phyloP scores from a whole-genome alignment of 2,888 invertebrate species.

The Erebia epiphron region DNA sequence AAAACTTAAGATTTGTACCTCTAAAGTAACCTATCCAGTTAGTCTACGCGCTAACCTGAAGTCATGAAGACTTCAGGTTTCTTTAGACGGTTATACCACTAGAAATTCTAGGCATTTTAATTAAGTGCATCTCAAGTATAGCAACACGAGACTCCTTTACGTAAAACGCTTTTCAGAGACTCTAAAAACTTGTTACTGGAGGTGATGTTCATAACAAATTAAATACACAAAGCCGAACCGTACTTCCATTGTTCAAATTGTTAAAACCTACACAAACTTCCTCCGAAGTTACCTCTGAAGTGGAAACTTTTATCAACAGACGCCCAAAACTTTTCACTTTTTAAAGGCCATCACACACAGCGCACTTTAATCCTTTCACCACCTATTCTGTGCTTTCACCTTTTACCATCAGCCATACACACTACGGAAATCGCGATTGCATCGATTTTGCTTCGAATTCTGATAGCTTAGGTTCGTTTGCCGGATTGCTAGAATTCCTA shows the following conservation, averaged over 20 bases:
- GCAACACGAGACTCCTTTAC: background rate
- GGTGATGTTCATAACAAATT: conserved; percentile 14
- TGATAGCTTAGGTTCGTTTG: no score
- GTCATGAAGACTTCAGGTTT: no score
- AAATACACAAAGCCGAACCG: conserved; percentile 3
- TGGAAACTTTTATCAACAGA: conserved; percentile 5
- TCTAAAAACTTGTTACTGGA: background rate
- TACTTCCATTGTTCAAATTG: conserved; percentile 10
- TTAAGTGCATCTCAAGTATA: background rate
- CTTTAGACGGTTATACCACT: background rate
- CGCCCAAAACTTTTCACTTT: conserved; percentile 5
- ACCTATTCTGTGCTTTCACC: no score
- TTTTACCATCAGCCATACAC: no score
- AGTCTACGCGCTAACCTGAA: no score
- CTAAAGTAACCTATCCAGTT: no score
- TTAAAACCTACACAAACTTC: conserved; percentile 5
- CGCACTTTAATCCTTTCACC: background rate
- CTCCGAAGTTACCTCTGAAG: background rate
- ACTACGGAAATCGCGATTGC: no score
- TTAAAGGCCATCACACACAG: background rate
- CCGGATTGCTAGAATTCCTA: no score
- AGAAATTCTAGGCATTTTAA: background rate
- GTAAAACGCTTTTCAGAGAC: background rate
- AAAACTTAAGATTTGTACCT: no score
- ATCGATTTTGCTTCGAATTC: no score